Percentiles rank a stretch among this genome's conserved stretches.
phyloP scores from a whole-genome alignment of 2,797 vertebrate genomes.

The Todus mexicanus region DNA sequence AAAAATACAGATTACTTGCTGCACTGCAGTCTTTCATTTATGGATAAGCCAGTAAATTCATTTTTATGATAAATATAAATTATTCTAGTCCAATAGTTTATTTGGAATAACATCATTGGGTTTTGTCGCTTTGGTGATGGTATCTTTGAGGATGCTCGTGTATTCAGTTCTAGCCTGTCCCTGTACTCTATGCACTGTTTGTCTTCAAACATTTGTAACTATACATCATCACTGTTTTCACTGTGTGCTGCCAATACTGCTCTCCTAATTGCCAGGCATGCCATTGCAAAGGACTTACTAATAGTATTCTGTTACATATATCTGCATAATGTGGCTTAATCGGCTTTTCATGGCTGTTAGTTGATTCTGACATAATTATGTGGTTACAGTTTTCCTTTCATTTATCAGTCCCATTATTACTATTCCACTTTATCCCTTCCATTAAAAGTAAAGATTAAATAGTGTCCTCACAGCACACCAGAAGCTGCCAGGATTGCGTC shows the following conservation, averaged over 20 bases:
- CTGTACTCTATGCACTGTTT: neutral
- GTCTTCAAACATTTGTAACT: constrained; percentile 45
- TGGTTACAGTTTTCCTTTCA: constrained; percentile 38
- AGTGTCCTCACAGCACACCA: neutral
- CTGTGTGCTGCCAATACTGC: neutral
- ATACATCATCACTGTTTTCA: constrained; percentile 34
- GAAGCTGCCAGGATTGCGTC: neutral
- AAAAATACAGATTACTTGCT: neutral
- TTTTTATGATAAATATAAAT: neutral
- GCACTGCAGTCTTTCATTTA: neutral
- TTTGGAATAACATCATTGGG: neutral
- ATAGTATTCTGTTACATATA: constrained; percentile 39
- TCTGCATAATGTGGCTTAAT: constrained; percentile 52
- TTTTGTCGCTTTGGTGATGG: neutral
- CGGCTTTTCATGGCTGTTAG: constrained; percentile 36
- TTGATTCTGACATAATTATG: constrained; percentile 55
- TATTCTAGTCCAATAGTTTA: neutral
- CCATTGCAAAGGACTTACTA: constrained; percentile 3
- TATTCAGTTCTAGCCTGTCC: neutral
- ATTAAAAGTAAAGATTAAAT: neutral
- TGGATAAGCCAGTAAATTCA: neutral
- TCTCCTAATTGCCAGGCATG: constrained; percentile 37
- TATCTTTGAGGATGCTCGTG: neutral
- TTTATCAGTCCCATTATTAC: constrained; percentile 29
- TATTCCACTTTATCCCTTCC: neutral